A percentile compares a stretch with the other conserved stretches of the same genome.
Conservation (phyloP, 2,113 vertebrate genomes). For the Prochilodus magdalenae region DNA sequence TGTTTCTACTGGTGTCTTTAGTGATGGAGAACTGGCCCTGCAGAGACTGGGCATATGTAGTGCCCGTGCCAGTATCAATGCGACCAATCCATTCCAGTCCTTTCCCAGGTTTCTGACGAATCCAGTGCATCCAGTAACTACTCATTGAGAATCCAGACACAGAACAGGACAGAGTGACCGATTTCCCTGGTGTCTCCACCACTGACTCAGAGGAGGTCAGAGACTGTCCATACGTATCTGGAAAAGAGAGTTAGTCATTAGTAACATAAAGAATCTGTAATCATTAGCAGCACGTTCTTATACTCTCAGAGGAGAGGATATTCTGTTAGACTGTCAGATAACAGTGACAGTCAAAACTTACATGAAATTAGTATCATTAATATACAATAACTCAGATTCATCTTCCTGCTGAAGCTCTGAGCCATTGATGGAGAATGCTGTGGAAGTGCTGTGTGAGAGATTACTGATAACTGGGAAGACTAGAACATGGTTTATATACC, state of each 20-base stretch:
- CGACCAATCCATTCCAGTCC: constrained; percentile 40
- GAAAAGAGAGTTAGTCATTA: neutral
- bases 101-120: constrained; percentile 51
- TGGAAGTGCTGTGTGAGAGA: too few relatives aligned
- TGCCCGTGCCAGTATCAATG: constrained; percentile 16
- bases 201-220: constrained; percentile 34
- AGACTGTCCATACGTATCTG: constrained; percentile 39
- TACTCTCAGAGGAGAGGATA: neutral
- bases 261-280: neutral
- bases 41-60: constrained; percentile 37
- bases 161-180: neutral
- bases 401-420: too few relatives aligned
- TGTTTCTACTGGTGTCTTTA: constrained; percentile 46
- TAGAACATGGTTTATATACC: too few relatives aligned
- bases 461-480: too few relatives aligned
- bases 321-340: too few relatives aligned
- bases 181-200: constrained; percentile 42
- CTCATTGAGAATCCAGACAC: constrained; percentile 39
- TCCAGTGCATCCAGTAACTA: constrained; percentile 43
- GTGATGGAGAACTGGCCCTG: constrained; percentile 46
- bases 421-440: too few relatives aligned
- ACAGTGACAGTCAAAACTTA: too few relatives aligned
- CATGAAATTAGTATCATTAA: too few relatives aligned
- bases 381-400: too few relatives aligned
- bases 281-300: neutral